Conservation (phyloP, 2,113 vertebrate species). For the Pionites leucogaster region DNA sequence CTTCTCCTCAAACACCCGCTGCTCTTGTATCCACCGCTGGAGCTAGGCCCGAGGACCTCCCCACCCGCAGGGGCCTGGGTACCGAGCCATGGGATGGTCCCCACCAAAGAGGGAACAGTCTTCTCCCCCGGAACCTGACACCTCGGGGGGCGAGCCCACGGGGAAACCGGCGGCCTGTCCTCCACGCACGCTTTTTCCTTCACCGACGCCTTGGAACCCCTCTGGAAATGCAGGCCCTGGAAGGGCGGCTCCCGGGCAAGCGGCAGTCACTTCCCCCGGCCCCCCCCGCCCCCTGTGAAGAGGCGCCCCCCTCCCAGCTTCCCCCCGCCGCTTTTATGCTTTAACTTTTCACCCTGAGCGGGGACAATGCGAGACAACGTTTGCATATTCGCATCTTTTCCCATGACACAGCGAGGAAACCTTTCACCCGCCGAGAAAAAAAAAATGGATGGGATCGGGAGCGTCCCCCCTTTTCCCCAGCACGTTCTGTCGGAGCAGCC, state of each 20-base stretch:
- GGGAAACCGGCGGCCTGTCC: not conserved
- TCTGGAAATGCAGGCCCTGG: not conserved
- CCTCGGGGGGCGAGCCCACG: not conserved
- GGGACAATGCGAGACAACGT: slow-evolving; percentile 41
- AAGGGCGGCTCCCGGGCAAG: not conserved
- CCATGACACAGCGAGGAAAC: slow-evolving; percentile 33
- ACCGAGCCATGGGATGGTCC: not conserved
- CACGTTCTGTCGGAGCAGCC: not conserved
- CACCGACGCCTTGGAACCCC: not conserved
- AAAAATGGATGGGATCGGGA: not conserved
- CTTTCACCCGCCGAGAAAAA: not conserved
- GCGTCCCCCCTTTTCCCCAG: not conserved
- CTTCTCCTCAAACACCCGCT: not conserved
- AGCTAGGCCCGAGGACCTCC: not conserved
- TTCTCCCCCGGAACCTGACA: not conserved
- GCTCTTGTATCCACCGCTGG: not conserved
- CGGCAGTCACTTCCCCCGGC: not conserved
- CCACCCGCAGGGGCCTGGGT: rapidly evolving
- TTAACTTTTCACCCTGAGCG: slow-evolving; percentile 68
- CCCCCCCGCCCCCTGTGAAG: slow-evolving; percentile 57
- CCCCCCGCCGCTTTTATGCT: slow-evolving; percentile 39
- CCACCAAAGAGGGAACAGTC: not conserved
- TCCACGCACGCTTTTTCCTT: not conserved
- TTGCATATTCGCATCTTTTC: slow-evolving; percentile 65
- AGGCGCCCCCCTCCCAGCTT: slow-evolving; percentile 12